Conservation (phyloP, 2,888 invertebrate genomes). For the Elmis aenea region DNA sequence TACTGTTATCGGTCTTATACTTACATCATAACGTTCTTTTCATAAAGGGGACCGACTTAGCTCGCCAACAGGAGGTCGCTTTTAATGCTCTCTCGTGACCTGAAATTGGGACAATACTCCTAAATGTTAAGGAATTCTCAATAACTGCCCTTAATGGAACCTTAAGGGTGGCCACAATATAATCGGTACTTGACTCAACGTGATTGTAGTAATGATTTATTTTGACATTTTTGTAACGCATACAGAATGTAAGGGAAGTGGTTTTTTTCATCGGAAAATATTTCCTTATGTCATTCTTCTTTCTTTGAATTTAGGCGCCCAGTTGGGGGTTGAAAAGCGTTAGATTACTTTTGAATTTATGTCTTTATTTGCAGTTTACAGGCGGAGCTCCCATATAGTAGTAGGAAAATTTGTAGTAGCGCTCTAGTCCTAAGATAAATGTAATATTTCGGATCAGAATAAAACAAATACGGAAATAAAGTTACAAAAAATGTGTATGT, state of each 20-base stretch:
- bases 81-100: no score
- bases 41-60: no score
- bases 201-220: slow-evolving; percentile 23
- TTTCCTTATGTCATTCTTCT: slow-evolving; percentile 35
- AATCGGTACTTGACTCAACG: slow-evolving; percentile 20
- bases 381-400: no score
- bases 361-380: slow-evolving; percentile 34
- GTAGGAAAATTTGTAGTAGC: no score
- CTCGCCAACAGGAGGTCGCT: no score
- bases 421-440: no score
- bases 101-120: slow-evolving; percentile 15
- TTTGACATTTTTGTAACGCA: slow-evolving; percentile 22
- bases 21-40: no score
- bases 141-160: slow-evolving; percentile 17
- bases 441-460: no score
- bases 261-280: slow-evolving; percentile 30
- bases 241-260: slow-evolving; percentile 20
- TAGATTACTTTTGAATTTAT: slow-evolving; percentile 36
- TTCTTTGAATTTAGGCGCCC: slow-evolving; percentile 33
- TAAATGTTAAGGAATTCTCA: slow-evolving; percentile 13
- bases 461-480: no score
- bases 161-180: slow-evolving; percentile 18
- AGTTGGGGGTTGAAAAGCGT: slow-evolving; percentile 27
- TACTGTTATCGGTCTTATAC: no score
- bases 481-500: no score